Evolutionary conservation across 2,113 vertebrate genomes (phyloP).

Genomic region (Fregata magnificens): DNA sequence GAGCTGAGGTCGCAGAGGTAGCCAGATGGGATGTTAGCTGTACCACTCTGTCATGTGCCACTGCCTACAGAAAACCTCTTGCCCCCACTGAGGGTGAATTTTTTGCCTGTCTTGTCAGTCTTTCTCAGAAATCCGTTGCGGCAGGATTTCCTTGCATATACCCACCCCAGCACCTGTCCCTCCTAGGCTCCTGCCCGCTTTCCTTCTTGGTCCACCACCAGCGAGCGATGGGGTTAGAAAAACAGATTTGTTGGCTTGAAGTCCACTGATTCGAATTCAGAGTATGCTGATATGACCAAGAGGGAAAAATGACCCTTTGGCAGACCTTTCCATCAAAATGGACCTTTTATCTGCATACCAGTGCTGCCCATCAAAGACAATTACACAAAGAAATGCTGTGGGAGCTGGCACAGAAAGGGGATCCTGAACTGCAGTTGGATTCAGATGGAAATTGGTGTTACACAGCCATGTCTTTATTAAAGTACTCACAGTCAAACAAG

Average conservation of each 20-base stretch:
- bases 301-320: background rate
- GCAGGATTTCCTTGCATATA: background rate
- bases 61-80: background rate
- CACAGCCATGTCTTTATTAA: background rate
- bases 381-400: background rate
- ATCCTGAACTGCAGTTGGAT: background rate
- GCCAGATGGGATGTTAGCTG: background rate
- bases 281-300: background rate
- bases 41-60: rapidly evolving
- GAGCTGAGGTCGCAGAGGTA: background rate
- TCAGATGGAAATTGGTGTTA: background rate
- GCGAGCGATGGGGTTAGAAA: background rate
- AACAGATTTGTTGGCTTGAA: background rate
- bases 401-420: background rate
- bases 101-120: background rate
- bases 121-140: background rate
- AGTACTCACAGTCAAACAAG: background rate
- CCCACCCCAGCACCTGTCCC: background rate
- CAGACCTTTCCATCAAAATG: background rate
- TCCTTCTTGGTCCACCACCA: background rate
- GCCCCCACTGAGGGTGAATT: background rate
- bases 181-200: background rate
- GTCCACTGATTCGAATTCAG: background rate
- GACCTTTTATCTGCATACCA: background rate
- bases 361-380: background rate